Percentiles rank a stretch among this genome's conserved stretches.
These are phyloP conservation scores for Myotis myotis DNA, from an alignment of 2,797 vertebrate species.

Conservation along the genomic window DNA sequence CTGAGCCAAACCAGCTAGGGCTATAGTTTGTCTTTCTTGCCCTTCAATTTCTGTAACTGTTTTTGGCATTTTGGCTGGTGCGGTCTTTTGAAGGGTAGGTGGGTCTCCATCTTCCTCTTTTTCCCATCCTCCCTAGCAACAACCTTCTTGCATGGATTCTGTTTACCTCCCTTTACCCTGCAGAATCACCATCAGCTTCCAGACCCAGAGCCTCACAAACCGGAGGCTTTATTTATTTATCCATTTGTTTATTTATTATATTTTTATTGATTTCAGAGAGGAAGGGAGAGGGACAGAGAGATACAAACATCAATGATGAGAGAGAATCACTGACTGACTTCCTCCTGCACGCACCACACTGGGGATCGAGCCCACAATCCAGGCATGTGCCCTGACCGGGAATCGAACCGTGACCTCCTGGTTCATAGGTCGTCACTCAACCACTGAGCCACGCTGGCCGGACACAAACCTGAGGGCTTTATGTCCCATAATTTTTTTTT, in stretches of 20 bases:
- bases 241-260: no score
- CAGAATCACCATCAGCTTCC: neutral
- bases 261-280: no score
- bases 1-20: no score
- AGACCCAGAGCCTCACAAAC: neutral
- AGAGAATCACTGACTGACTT: no score
- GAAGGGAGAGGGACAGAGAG: no score
- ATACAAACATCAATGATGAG: no score
- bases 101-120: neutral
- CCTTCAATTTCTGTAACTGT: neutral
- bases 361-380: no score
- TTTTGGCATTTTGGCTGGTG: neutral
- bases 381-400: no score
- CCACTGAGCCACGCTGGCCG: no score
- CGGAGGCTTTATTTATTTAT: no score
- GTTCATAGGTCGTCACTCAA: no score
- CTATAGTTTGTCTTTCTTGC: neutral
- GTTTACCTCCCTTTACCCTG: neutral
- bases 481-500: neutral
- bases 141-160: neutral
- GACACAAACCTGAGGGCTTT: neutral
- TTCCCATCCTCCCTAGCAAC: neutral
- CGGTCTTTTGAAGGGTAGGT: neutral
- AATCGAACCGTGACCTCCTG: no score
- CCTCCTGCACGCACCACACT: fast-evolving